Evolutionary conservation across 2,797 vertebrate genomes (phyloP).

Genomic region (Sebastes trivittatus): DNA sequence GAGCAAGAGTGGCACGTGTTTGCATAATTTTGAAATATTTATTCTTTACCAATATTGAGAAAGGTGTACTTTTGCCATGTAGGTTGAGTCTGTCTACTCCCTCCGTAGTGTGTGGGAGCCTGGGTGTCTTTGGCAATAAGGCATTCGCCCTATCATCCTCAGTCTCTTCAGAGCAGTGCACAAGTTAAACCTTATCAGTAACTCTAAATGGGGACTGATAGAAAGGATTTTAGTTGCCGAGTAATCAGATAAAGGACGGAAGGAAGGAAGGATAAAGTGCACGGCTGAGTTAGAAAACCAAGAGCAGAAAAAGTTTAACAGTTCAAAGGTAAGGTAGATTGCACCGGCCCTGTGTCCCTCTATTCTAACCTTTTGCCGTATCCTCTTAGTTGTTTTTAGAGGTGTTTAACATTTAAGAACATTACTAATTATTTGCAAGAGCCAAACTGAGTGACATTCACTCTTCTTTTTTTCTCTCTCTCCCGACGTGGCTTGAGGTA

Average conservation of each 20-base stretch:
- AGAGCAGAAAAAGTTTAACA: conserved; percentile 39
- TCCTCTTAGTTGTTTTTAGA: conserved; percentile 73
- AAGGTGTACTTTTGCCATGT: conserved; percentile 92
- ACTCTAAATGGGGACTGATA: conserved; percentile 52
- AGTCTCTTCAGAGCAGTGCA: conserved; percentile 62
- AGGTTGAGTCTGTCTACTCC: conserved; percentile 85
- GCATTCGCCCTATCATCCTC: conserved; percentile 52
- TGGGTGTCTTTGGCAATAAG: conserved; percentile 71
- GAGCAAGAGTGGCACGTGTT: conserved; percentile 99
- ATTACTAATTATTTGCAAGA: conserved; percentile 80
- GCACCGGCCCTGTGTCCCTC: conserved; percentile 51
- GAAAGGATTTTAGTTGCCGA: conserved; percentile 52
- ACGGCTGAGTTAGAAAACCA: conserved; percentile 30
- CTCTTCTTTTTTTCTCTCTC: conserved; percentile 64
- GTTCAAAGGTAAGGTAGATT: conserved; percentile 56
- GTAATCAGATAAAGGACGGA: conserved; percentile 47
- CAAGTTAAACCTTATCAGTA: conserved; percentile 56
- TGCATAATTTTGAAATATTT: conserved; percentile 99
- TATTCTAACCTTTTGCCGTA: conserved; percentile 66
- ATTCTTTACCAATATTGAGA: conserved; percentile 97
- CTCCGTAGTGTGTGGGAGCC: conserved; percentile 55
- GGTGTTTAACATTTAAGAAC: conserved; percentile 78
- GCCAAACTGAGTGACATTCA: conserved; percentile 88
- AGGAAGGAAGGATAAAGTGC: conserved; percentile 41
- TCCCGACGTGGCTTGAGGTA: conserved; percentile 67